Conservation (phyloP, 30 jellyfish, hydroid and myxozoan genomes). For the Pelagia noctiluca region DNA sequence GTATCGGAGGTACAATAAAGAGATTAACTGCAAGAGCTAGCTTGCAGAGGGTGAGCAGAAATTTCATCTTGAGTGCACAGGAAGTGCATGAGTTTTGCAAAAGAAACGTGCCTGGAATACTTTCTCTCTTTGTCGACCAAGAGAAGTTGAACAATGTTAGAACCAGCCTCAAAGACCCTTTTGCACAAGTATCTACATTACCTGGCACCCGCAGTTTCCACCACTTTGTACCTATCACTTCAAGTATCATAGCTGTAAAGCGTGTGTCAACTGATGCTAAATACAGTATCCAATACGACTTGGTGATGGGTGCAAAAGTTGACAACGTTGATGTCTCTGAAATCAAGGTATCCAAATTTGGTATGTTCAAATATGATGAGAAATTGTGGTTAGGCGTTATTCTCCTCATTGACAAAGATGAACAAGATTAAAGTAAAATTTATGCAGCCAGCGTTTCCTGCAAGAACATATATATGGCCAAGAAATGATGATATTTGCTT, state of each 20-base stretch:
- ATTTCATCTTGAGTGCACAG: conserved; percentile 4
- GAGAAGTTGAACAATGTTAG: neutral
- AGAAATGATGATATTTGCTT: conserved; percentile 37
- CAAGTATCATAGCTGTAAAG: neutral
- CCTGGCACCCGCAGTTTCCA: conserved; percentile 54
- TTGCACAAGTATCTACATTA: neutral
- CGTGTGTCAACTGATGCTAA: conserved; percentile 4
- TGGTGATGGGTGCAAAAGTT: neutral
- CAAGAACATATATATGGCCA: conserved; percentile 58
- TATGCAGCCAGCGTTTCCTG: conserved; percentile 68
- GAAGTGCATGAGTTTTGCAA: conserved; percentile 42
- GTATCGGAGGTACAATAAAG: conserved; percentile 73
- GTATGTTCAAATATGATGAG: conserved; percentile 25
- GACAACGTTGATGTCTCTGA: neutral
- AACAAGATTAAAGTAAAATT: conserved; percentile 47
- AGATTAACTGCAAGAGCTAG: conserved; percentile 58
- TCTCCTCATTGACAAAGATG: conserved; percentile 26
- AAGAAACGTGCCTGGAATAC: neutral
- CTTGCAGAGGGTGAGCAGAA: conserved; percentile 10
- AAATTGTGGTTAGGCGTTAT: conserved; percentile 46
- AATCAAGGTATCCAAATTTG: neutral
- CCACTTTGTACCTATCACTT: conserved; percentile 8
- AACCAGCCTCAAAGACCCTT: neutral
- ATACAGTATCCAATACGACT: neutral
- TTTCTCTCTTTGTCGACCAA: neutral